Evolutionary conservation across 2,113 vertebrate species (phyloP).

Genomic region (Phylloscopus trochiloides): DNA sequence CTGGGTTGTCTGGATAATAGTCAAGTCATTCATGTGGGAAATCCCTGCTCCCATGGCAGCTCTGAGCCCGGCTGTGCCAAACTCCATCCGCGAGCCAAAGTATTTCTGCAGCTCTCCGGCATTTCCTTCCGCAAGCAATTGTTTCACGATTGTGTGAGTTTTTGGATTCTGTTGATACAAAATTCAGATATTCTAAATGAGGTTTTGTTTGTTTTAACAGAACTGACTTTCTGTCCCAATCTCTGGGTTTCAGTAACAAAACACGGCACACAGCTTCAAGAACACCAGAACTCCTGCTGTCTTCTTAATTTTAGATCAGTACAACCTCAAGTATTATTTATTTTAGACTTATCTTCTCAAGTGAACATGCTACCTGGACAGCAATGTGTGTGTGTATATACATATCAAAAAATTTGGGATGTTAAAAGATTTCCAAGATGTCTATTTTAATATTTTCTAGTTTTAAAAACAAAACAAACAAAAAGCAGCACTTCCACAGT

Average conservation of each 20-base stretch:
- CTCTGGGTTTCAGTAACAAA: neutral
- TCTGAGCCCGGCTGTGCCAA: slow-evolving; percentile 93
- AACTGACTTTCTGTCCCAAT: neutral
- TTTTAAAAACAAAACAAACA: neutral
- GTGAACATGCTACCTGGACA: neutral
- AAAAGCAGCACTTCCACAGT: neutral
- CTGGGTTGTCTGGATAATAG: slow-evolving; percentile 96
- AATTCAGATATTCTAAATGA: neutral
- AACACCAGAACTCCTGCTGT: neutral
- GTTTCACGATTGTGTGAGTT: slow-evolving; percentile 79
- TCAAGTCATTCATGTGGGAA: slow-evolving; percentile 93
- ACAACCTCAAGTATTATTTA: neutral
- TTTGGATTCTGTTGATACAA: slow-evolving; percentile 83
- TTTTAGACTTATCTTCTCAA: neutral
- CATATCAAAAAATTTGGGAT: neutral
- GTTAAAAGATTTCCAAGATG: neutral
- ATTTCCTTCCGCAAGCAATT: slow-evolving; percentile 75
- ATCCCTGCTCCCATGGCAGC: slow-evolving; percentile 91
- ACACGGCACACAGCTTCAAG: neutral
- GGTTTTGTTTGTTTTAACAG: neutral
- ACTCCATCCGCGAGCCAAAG: slow-evolving; percentile 92
- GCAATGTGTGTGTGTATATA: neutral
- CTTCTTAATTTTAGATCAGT: neutral
- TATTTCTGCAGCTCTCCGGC: slow-evolving; percentile 79
- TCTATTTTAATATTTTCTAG: neutral